A percentile compares a stretch with the other conserved stretches of the same genome.
These are phyloP conservation scores for Tragopan temminckii DNA, from an alignment of 2,797 vertebrate genomes.

Conservation along the genomic window DNA sequence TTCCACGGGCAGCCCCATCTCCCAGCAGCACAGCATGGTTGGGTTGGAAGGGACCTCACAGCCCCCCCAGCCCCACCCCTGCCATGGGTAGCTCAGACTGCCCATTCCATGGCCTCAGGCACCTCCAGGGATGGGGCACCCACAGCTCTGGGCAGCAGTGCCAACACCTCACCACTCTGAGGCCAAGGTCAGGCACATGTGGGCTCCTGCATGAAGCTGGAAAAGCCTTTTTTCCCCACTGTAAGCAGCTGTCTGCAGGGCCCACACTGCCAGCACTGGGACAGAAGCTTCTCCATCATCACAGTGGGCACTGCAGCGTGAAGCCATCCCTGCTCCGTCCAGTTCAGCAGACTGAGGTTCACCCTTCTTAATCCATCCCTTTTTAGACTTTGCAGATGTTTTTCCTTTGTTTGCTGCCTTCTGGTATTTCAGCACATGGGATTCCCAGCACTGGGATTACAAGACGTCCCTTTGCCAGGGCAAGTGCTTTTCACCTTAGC, in stretches of 20 bases:
- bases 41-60: not conserved
- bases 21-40: not conserved
- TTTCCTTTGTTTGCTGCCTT: not conserved
- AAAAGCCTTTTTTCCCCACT: not conserved
- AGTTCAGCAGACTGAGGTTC: not conserved
- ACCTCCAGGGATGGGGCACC: not conserved
- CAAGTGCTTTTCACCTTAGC: not conserved
- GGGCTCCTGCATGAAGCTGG: not conserved
- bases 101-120: not conserved
- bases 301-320: accelerated
- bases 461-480: not conserved
- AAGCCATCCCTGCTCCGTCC: not conserved
- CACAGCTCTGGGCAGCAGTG: not conserved
- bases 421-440: accelerated
- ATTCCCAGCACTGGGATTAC: not conserved
- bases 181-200: not conserved
- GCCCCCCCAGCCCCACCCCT: too few species aligned
- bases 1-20: accelerated
- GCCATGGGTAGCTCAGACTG: not conserved
- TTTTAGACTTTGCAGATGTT: not conserved
- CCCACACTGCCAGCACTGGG: not conserved
- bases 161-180: not conserved
- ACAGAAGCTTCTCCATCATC: not conserved
- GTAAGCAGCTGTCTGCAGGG: not conserved
- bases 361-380: not conserved